Percentiles rank a stretch among this genome's conserved stretches.
These are phyloP conservation scores for Osmerus mordax DNA, from an alignment of 2,113 vertebrate genomes.

Conservation along the genomic window DNA sequence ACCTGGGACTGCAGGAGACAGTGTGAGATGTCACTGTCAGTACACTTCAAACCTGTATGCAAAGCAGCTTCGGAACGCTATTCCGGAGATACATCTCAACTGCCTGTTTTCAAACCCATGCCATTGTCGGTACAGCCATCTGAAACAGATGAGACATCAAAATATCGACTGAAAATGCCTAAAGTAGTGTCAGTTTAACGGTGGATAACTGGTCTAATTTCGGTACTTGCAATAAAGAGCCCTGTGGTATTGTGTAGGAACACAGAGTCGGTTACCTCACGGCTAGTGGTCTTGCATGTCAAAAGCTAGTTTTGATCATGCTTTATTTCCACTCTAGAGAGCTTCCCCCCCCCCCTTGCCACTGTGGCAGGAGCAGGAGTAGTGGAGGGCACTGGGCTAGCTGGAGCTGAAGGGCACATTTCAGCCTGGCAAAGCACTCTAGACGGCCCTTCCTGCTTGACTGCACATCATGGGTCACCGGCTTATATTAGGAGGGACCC, in stretches of 20 bases:
- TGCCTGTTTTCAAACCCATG: constrained; percentile 29
- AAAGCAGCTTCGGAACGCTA: constrained; percentile 50
- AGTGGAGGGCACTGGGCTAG: constrained; percentile 31
- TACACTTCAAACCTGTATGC: constrained; percentile 62
- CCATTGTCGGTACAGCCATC: no score
- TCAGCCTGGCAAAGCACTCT: constrained; percentile 71
- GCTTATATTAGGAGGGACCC: constrained; percentile 68
- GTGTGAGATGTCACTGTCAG: constrained; percentile 60
- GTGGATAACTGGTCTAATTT: no score
- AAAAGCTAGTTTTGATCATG: constrained; percentile 26
- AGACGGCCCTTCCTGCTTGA: constrained; percentile 65
- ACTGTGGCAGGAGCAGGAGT: constrained; percentile 48
- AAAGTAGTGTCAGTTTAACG: no score
- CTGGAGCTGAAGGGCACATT: constrained; percentile 71
- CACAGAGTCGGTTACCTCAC: no score
- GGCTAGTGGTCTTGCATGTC: constrained; percentile 14
- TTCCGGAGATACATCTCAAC: constrained; percentile 33
- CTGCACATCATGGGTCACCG: constrained; percentile 72
- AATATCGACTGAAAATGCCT: no score
- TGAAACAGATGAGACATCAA: no score
- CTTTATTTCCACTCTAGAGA: constrained; percentile 31
- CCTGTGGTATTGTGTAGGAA: no score
- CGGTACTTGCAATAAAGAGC: no score
- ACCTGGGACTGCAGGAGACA: constrained; percentile 57
- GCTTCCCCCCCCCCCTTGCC: constrained; percentile 31